Evolutionary conservation across 2,797 vertebrate species (phyloP), one percentile per base, ranked within the genome.

Genomic region (Anolis apletophallus): DNA sequence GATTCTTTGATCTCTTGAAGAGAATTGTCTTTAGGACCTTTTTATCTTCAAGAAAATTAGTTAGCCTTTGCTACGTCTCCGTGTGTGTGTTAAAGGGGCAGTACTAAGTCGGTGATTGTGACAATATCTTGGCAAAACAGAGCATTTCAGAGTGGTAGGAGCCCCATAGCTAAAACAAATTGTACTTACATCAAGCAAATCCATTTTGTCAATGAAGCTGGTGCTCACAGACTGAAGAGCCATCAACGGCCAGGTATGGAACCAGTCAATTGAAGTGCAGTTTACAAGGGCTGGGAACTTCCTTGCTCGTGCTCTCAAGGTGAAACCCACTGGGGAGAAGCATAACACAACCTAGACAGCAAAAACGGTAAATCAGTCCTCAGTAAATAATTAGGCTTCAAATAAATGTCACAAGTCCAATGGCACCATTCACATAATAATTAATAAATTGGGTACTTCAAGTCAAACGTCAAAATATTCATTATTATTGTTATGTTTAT

Each of bases 291-390:
- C 96, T 0, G 96, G 96, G 92, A 97, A 96, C 91, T 97, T 97
- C 13, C 95, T 91, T 0, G 93, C 94, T 87, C 97, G 96, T 40
- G 90, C 95, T 34, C 96, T 94, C 83, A 97, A 90, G 0, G 96
- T 97, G 92, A 97, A 98, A 76, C 95, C 95, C 40, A 97, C 96
- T 0, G 97, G 96, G 14, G 96, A 97, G 93, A 98, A 97, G 91
- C 97, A 97, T 59, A 97, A 90, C 36, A 97, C 95, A 17, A 97
- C 96, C 97, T 97, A 87, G 29, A 92, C 86, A 83, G 82, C 84
- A 59, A 32, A 84, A 78, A 11, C 7, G 84, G 14, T 77, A 13
- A 84, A 36, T 74, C 19, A 84, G 34, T 1, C 34, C 57, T 88
- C 14, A n/a, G 10, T 55, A 55, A 68, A 29, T 21, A 81, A 55